Conservation (phyloP, 2,888 invertebrate species). For the Mythimna pallens region DNA sequence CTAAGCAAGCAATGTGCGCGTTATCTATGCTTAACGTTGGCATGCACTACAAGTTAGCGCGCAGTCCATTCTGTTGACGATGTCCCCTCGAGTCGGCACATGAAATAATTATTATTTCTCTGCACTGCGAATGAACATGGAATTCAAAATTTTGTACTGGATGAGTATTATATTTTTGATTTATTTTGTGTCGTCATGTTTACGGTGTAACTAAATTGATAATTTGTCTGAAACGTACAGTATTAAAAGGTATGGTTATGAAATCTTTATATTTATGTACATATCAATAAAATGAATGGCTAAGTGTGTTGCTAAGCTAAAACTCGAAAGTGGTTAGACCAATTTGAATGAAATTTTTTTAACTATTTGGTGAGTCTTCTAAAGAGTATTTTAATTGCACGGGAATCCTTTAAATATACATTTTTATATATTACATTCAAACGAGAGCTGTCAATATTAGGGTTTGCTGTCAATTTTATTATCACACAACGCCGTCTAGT, state of each 20-base stretch:
- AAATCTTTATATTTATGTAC: background rate
- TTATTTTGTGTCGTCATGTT: background rate
- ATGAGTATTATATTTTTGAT: background rate
- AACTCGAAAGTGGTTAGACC: too few relatives aligned
- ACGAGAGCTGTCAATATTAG: too few relatives aligned
- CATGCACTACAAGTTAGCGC: conserved; percentile 45
- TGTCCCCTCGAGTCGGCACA: conserved; percentile 60
- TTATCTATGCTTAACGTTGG: conserved; percentile 37
- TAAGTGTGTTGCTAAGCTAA: too few relatives aligned
- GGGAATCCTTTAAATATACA: too few relatives aligned
- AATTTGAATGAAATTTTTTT: too few relatives aligned
- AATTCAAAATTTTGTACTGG: conserved; percentile 27
- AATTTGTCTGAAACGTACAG: background rate
- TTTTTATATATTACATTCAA: too few relatives aligned
- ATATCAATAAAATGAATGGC: too few relatives aligned
- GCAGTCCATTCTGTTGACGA: conserved; percentile 57
- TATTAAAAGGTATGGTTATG: background rate
- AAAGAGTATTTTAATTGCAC: too few relatives aligned
- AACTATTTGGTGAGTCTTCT: too few relatives aligned
- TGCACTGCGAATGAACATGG: conserved; percentile 54
- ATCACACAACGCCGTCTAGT: too few relatives aligned
- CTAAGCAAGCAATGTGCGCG: conserved; percentile 33
- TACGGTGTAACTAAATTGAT: background rate
- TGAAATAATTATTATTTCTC: conserved; percentile 69
- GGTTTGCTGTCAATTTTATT: too few relatives aligned